Evolutionary conservation across 1,140 invertebrate species (phyloP), one percentile per base, ranked within the genome.

Genomic region (Lerema accius): DNA sequence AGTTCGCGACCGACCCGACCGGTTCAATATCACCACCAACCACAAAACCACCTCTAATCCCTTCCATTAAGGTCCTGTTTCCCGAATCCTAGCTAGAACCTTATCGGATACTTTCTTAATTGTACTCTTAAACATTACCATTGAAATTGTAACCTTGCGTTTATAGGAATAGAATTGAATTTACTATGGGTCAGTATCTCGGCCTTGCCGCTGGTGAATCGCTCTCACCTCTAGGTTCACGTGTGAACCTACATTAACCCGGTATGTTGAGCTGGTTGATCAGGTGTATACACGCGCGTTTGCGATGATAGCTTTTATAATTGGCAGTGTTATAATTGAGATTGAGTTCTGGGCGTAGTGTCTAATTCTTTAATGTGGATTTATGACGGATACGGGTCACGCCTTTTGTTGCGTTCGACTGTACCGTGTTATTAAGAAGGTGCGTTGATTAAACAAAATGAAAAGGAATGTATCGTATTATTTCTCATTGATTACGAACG

Each of bases 101-200:
- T 85, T 87, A 89, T 89, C 80, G 78, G 80, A 86, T 88, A 88
- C 87, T 90, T 90, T 90, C 87, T 90, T 90, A 90, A 90, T 88
- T 88, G 85, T 88, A 79, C 76, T 79, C 46, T 69, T 71, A 63
- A 49, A 35, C 15, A 32, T 46, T 23, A 58, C 68, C 71, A 71
- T 76, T 71, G 65, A 69, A 85, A 80, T 78, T 67, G 76, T 78
- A 66, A 82, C 80, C 77, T 80, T 89, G 85, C 82, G 71, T 71
- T 56, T 45, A 65, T 37, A 17, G 32, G 45, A 11, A 55, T 81
- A 84, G 61, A 66, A 71, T 71, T 48, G 55, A 64, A 77, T 86
- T 82, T 68, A 59, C 65, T 69, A 78, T 71, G 74, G 72, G 65
- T 50, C 46, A 35, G 58, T 66, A 73, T 75, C 65, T 75, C 82